phyloP scores from a whole-genome alignment of 2,113 vertebrate genomes.

The Pogonocichla stellata region DNA sequence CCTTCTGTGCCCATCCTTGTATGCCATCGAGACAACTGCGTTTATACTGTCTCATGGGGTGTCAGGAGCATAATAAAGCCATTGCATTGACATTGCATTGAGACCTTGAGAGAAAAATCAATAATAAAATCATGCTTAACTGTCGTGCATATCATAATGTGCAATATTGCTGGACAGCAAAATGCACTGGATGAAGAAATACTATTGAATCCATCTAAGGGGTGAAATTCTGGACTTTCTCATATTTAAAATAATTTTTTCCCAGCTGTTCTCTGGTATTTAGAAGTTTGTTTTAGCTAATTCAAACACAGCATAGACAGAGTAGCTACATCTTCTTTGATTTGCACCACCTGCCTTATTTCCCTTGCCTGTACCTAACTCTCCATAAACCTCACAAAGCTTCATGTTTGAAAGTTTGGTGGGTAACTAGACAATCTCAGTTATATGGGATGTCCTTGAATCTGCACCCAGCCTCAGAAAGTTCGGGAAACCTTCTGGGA shows the following conservation, averaged over 20 bases:
- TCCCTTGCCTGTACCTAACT: background rate
- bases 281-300: background rate
- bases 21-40: fast-evolving
- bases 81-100: background rate
- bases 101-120: background rate
- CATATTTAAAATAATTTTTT: background rate
- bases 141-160: background rate
- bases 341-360: background rate
- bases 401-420: background rate
- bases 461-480: background rate
- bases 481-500: background rate
- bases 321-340: background rate
- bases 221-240: background rate
- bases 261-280: background rate
- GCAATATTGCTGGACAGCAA: background rate
- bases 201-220: background rate
- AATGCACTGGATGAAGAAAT: background rate
- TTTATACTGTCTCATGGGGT: background rate
- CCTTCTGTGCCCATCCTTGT: background rate
- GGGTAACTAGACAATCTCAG: background rate
- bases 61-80: background rate
- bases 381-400: background rate
- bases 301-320: background rate
- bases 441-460: background rate
- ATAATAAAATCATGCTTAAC: fast-evolving